Evolutionary conservation across 2,113 vertebrate genomes (phyloP).

Genomic region (Machaerirhynchus nigripectus): DNA sequence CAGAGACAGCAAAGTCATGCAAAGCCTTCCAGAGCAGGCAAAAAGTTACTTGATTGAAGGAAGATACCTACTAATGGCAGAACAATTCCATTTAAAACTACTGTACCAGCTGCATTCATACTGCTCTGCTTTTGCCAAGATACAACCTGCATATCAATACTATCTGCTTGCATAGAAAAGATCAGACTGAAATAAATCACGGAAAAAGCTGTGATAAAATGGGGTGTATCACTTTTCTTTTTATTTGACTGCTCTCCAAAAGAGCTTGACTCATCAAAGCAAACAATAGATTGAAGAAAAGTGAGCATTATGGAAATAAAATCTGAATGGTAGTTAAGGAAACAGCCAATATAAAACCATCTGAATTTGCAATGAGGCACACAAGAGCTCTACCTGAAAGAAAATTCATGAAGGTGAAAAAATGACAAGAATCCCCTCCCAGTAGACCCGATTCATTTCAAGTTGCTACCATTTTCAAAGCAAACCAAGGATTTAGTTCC

Average conservation of each 20-base stretch:
- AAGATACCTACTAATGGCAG: neutral
- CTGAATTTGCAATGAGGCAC: conserved; percentile 23
- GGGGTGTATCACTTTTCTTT: neutral
- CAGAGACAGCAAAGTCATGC: neutral
- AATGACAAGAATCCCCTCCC: neutral
- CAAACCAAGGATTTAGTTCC: neutral
- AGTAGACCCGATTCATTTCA: neutral
- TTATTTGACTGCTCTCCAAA: neutral
- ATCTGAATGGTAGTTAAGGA: neutral
- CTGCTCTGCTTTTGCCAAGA: neutral
- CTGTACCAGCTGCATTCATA: neutral
- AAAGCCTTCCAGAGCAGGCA: neutral
- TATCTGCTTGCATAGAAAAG: neutral
- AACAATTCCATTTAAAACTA: neutral
- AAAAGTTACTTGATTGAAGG: neutral
- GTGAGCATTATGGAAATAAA: conserved; percentile 7
- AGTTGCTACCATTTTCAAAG: neutral
- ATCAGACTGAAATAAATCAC: neutral
- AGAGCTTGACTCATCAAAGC: conserved; percentile 11
- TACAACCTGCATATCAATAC: neutral
- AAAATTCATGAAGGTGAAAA: neutral
- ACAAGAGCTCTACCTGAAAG: neutral
- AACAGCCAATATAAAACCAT: neutral
- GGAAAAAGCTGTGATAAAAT: neutral
- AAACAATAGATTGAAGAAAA: neutral